A percentile compares a stretch with the other conserved stretches of the same genome.
These are phyloP conservation scores for Nannoperca obscura DNA, from an alignment of 2,797 vertebrate genomes.

Conservation along the genomic window DNA sequence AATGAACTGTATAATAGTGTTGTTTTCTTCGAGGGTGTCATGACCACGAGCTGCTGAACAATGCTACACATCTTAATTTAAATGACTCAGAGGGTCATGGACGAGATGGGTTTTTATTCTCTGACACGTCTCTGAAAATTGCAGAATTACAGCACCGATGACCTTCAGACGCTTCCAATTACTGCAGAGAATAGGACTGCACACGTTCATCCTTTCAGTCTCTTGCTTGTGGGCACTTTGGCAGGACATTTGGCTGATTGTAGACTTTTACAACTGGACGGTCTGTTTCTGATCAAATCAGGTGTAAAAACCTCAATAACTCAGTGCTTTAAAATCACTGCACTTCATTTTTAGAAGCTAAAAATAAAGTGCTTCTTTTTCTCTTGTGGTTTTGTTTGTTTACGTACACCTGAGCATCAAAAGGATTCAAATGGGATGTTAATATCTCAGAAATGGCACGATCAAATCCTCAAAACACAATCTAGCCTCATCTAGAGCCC, in stretches of 20 bases:
- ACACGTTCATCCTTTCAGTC: background rate
- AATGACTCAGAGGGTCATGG: background rate
- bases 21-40: constrained; percentile 21
- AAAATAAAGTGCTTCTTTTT: background rate
- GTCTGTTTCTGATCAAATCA: background rate
- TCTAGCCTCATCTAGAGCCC: background rate
- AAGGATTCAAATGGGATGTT: background rate
- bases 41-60: constrained; percentile 27
- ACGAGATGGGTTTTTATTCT: constrained; percentile 9
- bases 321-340: background rate
- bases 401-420: background rate
- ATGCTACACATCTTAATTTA: constrained; percentile 15
- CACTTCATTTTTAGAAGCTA: background rate
- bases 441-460: background rate
- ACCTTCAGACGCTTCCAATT: constrained; percentile 33
- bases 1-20: constrained; percentile 38
- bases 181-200: background rate
- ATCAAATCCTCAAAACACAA: background rate
- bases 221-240: constrained; percentile 18
- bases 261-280: background rate
- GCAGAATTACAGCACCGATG: constrained; percentile 20
- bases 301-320: background rate
- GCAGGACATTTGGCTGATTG: background rate
- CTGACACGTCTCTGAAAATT: constrained; percentile 24
- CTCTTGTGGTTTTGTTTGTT: background rate